Percentiles rank a stretch among this genome's conserved stretches.
These are phyloP conservation scores for Autographa gamma DNA, from an alignment of 2,888 invertebrate species.

Conservation along the genomic window DNA sequence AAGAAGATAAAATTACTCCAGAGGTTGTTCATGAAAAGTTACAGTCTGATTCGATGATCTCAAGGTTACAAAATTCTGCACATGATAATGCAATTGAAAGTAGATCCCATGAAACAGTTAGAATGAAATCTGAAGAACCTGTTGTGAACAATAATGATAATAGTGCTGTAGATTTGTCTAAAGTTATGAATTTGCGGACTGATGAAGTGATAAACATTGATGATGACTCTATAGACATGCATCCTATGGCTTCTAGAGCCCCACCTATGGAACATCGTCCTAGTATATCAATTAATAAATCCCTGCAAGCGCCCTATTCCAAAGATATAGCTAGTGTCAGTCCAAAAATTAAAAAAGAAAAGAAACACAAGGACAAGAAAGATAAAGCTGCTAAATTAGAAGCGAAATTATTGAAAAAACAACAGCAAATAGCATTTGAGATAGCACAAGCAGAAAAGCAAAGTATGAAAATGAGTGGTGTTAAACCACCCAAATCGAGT, in stretches of 20 bases:
- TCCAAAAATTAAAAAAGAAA: conserved; percentile 90
- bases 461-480: conserved; percentile 74
- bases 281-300: conserved; percentile 82
- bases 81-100: conserved; percentile 72
- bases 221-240: conserved; percentile 83
- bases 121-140: conserved; percentile 78
- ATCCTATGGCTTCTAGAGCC: conserved; percentile 69
- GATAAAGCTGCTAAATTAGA: conserved; percentile 84
- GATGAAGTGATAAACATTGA: conserved; percentile 86
- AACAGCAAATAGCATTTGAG: conserved; percentile 82
- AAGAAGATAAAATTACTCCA: conserved; percentile 88
- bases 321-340: conserved; percentile 88
- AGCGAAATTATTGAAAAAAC: conserved; percentile 84
- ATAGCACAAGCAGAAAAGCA: conserved; percentile 81
- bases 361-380: conserved; percentile 87
- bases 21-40: conserved; percentile 82
- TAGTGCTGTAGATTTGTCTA: conserved; percentile 86
- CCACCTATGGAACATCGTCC: conserved; percentile 70
- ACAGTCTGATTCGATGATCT: conserved; percentile 82
- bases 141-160: conserved; percentile 86
- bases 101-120: conserved; percentile 71
- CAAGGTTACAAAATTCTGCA: conserved; percentile 81
- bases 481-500: conserved; percentile 78
- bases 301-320: conserved; percentile 83
- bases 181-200: conserved; percentile 84